Evolutionary conservation across 2,888 invertebrate genomes (phyloP).

Genomic region (Philereme transversata): DNA sequence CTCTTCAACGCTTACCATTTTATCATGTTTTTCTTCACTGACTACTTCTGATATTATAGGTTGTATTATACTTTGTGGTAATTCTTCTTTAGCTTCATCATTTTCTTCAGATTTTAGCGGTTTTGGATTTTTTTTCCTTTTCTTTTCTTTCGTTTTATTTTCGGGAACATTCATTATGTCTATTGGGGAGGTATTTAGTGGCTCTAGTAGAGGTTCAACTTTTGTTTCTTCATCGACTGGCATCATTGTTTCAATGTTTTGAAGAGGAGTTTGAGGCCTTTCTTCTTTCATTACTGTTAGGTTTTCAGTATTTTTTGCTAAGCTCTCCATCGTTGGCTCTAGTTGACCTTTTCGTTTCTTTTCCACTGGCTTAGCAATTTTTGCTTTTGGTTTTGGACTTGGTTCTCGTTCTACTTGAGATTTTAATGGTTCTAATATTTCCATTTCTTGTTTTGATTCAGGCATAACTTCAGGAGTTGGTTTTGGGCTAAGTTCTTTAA

Average conservation of each 20-base stretch:
- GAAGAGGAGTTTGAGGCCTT: not conserved
- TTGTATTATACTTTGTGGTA: not conserved
- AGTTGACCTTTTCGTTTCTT: constrained; percentile 59
- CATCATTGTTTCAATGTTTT: constrained; percentile 15
- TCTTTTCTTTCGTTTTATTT: constrained; percentile 44
- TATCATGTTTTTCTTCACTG: not conserved
- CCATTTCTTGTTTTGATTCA: constrained; percentile 16
- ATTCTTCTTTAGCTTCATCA: constrained; percentile 12
- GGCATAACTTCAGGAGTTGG: constrained; percentile 33
- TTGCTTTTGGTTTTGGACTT: constrained; percentile 58
- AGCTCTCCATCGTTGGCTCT: constrained; percentile 23
- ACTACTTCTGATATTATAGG: not conserved
- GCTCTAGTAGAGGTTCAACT: not conserved
- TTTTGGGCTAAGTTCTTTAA: constrained; percentile 24
- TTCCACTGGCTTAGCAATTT: constrained; percentile 69
- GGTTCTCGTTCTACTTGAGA: constrained; percentile 34
- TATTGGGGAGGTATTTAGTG: not conserved
- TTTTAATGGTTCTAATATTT: constrained; percentile 11
- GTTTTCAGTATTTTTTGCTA: constrained; percentile 11
- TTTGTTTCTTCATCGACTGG: constrained; percentile 18
- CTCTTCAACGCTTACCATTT: not conserved
- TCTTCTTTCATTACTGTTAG: constrained; percentile 14
- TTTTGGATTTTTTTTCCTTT: constrained; percentile 49
- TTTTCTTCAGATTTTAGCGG: constrained; percentile 35
- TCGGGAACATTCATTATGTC: constrained; percentile 25